phyloP scores from a whole-genome alignment of 2,888 invertebrate species.

The Neocrepidodera transversa region DNA sequence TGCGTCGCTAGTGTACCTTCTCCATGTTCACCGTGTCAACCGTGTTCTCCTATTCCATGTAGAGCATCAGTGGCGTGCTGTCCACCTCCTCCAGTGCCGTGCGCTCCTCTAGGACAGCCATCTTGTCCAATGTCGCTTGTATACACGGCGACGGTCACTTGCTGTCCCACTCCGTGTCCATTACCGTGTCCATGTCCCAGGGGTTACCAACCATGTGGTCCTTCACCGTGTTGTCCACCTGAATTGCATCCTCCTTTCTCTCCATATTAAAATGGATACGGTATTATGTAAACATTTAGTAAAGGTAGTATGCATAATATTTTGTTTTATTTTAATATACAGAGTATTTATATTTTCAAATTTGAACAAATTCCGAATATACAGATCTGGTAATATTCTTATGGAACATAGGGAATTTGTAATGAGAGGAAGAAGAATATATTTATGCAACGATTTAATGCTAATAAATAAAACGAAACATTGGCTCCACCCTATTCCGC shows the following conservation, averaged over 20 bases:
- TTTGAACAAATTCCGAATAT: no score
- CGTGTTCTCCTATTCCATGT: neutral
- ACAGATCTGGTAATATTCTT: no score
- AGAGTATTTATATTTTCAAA: no score
- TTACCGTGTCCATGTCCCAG: neutral
- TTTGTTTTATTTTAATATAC: no score
- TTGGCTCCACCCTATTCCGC: no score
- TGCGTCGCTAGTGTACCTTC: neutral
- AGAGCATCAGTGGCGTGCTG: neutral
- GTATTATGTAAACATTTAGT: no score
- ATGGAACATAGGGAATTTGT: no score
- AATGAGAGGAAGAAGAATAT: no score
- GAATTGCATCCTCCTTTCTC: neutral
- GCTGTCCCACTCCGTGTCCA: neutral
- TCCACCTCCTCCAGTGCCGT: neutral
- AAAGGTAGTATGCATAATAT: no score
- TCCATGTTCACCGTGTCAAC: neutral
- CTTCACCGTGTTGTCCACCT: neutral
- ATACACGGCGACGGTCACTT: neutral
- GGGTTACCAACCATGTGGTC: neutral
- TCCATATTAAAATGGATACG: neutral
- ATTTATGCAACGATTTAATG: no score
- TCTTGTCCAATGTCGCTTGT: neutral
- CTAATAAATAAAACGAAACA: no score
- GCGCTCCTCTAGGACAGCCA: slow-evolving; percentile 1